These are phyloP conservation scores for Diaprepes abbreviatus DNA, from an alignment of 2,888 invertebrate genomes.

Conservation along the genomic window DNA sequence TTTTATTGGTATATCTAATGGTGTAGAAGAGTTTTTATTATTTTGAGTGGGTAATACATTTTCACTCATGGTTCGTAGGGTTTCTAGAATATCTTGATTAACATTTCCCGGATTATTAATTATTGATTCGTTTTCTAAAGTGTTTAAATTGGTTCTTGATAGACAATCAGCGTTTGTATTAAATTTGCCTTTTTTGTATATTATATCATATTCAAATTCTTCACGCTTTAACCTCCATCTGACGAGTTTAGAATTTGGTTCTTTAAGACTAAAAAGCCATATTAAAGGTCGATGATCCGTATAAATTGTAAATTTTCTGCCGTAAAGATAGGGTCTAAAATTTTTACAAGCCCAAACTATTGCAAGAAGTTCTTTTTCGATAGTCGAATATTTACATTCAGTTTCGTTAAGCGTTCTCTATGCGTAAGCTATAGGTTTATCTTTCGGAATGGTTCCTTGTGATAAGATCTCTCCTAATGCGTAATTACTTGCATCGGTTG, in stretches of 20 bases:
- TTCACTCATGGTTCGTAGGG: too few species aligned
- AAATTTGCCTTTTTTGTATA: neutral
- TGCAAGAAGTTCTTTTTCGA: slow-evolving; percentile 37
- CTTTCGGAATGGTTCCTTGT: slow-evolving; percentile 51
- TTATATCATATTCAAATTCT: neutral
- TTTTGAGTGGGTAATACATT: too few species aligned
- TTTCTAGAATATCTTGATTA: too few species aligned
- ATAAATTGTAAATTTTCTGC: slow-evolving; percentile 24
- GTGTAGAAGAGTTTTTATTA: too few species aligned
- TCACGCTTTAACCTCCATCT: too few species aligned
- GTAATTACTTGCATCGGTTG: slow-evolving; percentile 47
- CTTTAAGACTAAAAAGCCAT: slow-evolving; percentile 40
- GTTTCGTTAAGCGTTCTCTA: slow-evolving; percentile 55
- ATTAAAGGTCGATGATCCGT: slow-evolving; percentile 40
- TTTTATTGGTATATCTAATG: too few species aligned
- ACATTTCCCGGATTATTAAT: too few species aligned
- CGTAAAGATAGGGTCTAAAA: slow-evolving; percentile 23
- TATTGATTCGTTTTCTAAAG: too few species aligned
- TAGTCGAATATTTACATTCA: slow-evolving; percentile 55
- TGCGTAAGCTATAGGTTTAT: slow-evolving; percentile 58
- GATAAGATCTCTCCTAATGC: slow-evolving; percentile 56
- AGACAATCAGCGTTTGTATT: too few species aligned
- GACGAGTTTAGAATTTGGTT: slow-evolving; percentile 35
- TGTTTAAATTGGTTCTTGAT: too few species aligned
- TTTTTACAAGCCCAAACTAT: slow-evolving; percentile 19